Evolutionary conservation across 2,888 invertebrate species (phyloP).

Genomic region (Drosophila paracracens): DNA sequence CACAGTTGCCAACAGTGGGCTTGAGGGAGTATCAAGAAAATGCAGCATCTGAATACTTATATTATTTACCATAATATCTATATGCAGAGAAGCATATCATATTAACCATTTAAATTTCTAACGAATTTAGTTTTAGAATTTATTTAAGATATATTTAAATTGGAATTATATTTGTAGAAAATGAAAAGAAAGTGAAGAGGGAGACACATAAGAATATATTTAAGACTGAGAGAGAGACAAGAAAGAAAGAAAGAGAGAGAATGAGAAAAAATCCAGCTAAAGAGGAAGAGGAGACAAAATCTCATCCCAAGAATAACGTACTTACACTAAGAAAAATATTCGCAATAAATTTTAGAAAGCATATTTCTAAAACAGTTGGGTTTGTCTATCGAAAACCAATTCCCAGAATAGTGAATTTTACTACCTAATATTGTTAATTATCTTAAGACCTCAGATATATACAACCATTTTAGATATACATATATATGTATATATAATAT

Average conservation of each 20-base stretch:
- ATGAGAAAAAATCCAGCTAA: not conserved
- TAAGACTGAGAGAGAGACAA: not conserved
- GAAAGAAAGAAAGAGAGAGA: not conserved
- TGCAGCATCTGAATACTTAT: constrained; percentile 3
- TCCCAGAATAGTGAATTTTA: not conserved
- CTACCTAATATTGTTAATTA: not conserved
- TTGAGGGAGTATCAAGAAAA: not conserved
- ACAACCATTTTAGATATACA: not conserved
- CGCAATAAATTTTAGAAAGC: not conserved
- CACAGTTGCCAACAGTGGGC: constrained; percentile 43
- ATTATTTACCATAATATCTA: not conserved
- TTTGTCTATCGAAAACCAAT: not conserved
- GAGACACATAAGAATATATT: rapidly evolving
- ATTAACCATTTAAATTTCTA: not conserved
- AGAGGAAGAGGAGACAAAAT: not conserved
- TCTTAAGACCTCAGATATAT: too few relatives aligned
- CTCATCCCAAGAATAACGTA: not conserved
- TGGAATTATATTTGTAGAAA: not conserved
- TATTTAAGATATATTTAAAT: not conserved
- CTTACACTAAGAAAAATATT: not conserved
- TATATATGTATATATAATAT: too few relatives aligned
- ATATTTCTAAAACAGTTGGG: not conserved
- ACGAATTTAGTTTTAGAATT: not conserved
- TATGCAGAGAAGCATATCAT: not conserved
- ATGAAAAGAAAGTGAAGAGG: rapidly evolving